These are phyloP conservation scores for Netelia inedita DNA, from an alignment of 2,888 invertebrate genomes.

Conservation along the genomic window DNA sequence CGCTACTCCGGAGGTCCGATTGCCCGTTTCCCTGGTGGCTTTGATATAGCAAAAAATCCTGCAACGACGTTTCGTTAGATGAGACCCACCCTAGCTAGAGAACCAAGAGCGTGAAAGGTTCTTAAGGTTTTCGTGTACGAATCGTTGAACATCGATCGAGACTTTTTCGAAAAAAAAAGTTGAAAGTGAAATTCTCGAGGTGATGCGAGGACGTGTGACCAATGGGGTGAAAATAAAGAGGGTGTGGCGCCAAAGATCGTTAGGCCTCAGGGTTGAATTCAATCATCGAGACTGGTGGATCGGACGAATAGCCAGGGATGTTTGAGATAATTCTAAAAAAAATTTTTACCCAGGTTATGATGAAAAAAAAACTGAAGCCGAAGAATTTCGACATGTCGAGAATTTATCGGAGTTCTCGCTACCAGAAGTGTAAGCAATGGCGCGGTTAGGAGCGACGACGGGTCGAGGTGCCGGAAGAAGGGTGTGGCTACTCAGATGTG, in stretches of 20 bases:
- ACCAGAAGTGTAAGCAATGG: slow-evolving; percentile 27
- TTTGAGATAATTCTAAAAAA: background rate
- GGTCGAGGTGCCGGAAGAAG: slow-evolving; percentile 76
- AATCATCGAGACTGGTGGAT: slow-evolving; percentile 29
- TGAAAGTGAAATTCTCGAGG: slow-evolving; percentile 70
- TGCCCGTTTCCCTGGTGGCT: slow-evolving; percentile 1
- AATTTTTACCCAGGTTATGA: background rate
- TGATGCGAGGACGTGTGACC: slow-evolving; percentile 68
- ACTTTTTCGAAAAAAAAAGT: slow-evolving; percentile 14
- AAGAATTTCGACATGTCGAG: slow-evolving; percentile 49
- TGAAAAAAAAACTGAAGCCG: slow-evolving; percentile 48
- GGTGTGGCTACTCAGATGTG: slow-evolving; percentile 74
- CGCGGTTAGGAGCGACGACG: slow-evolving; percentile 48
- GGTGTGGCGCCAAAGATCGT: slow-evolving; percentile 76
- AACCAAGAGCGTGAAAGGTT: slow-evolving; percentile 41
- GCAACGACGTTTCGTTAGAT: slow-evolving; percentile 48
- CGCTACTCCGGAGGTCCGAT: slow-evolving; percentile 64
- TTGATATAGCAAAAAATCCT: slow-evolving; percentile 54
- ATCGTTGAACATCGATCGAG: slow-evolving; percentile 34
- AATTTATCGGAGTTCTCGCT: slow-evolving; percentile 35
- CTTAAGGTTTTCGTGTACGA: slow-evolving; percentile 19
- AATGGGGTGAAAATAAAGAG: slow-evolving; percentile 59
- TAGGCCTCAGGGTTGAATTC: slow-evolving; percentile 64
- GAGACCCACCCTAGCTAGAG: slow-evolving; percentile 12
- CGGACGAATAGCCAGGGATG: slow-evolving; percentile 64